phyloP scores from a whole-genome alignment of 2,888 invertebrate genomes.

The Macrosiphum euphorbiae region DNA sequence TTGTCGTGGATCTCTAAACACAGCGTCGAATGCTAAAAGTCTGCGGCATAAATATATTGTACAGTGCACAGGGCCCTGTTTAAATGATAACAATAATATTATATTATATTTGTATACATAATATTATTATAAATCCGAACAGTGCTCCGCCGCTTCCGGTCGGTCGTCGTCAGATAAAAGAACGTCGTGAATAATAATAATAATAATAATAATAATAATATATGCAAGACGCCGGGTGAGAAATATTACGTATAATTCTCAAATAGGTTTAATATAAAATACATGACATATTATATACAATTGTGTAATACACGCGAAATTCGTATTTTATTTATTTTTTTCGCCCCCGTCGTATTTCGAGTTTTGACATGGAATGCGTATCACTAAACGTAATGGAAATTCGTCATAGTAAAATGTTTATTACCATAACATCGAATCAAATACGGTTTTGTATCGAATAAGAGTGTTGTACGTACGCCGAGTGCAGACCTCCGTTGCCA shows the following conservation, averaged over 20 bases:
- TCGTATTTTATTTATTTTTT: not conserved
- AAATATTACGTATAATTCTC: not conserved
- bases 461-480: not conserved
- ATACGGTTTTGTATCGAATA: not conserved
- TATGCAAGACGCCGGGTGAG: not conserved
- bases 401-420: not conserved
- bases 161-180: not conserved
- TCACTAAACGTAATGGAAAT: conserved; percentile 13
- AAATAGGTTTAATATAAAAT: not conserved
- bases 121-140: not conserved
- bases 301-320: not conserved
- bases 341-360: not conserved
- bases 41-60: no score
- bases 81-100: not conserved
- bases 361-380: not conserved
- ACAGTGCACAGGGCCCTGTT: no score
- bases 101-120: no score
- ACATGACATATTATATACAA: not conserved
- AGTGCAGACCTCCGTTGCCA: not conserved
- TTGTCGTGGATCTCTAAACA: not conserved
- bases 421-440: conserved; percentile 14
- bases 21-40: not conserved
- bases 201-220: not conserved
- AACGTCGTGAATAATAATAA: not conserved
- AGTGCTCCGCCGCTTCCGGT: not conserved